Evolutionary conservation across 2,113 vertebrate species (phyloP).

Genomic region (Physeter macrocephalus): DNA sequence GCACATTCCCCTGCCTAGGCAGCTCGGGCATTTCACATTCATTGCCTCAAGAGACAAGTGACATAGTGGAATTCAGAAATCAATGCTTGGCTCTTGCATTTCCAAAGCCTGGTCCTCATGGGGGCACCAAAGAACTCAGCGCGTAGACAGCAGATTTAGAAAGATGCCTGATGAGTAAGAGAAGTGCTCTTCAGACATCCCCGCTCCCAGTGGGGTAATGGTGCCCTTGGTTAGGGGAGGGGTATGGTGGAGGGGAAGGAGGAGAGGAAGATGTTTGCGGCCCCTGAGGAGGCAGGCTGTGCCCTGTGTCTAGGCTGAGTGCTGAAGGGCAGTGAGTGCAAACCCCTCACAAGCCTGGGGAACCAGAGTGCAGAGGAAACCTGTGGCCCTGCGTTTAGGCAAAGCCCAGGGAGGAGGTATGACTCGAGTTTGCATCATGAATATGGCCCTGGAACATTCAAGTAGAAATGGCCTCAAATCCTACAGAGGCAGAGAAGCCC

Average conservation of each 20-base stretch:
- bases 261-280: not conserved
- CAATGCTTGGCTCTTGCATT: slow-evolving; percentile 27
- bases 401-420: not conserved
- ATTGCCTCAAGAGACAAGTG: not conserved
- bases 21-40: not conserved
- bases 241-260: not conserved
- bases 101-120: not conserved
- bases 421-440: not conserved
- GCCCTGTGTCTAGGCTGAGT: not conserved
- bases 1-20: not conserved
- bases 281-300: not conserved
- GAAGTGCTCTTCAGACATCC: not conserved
- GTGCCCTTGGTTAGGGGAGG: not conserved
- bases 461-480: not conserved
- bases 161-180: not conserved
- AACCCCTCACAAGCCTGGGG: not conserved
- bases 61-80: slow-evolving; percentile 17
- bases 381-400: not conserved
- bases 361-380: not conserved
- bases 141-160: not conserved
- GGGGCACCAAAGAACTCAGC: not conserved
- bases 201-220: not conserved
- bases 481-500: not conserved
- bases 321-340: not conserved
- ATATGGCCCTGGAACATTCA: not conserved